Evolutionary conservation across 2,888 invertebrate genomes (phyloP), one percentile per base, ranked within the genome.

Genomic region (Abrostola triplasia): DNA sequence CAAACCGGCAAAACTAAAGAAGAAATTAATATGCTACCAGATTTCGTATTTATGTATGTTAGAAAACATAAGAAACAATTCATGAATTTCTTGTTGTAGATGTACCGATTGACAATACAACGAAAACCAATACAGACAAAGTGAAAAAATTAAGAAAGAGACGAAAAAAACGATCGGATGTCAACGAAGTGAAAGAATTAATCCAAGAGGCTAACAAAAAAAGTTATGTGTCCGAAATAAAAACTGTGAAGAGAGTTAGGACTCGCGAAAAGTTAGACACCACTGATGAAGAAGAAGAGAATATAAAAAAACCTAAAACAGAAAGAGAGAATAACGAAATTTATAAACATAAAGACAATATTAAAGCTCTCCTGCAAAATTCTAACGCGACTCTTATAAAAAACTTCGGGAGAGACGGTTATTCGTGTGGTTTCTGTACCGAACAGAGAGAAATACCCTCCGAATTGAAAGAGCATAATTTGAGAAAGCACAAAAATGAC

Each of bases 381-480:
- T 83, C 87, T 0, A 87, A 86, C 61, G 87, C 87, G 0, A 86
- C 86, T 0, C 69, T 85, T 0, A 68, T 87, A 8, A 80, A 77
- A 57, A 78, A 76, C 0, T 76, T 73, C 11, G 76, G 80, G 70
- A 74, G 79, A 0, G 48, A 49, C 0, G 81, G 81, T 0, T 87
- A 82, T 62, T 67, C 62, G 6, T 87, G 87, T 41, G 72, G 59
- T 9, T 79, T 82, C 58, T 87, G 87, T 52, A 35, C 73, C 0
- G 51, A 73, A 50, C 74, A 77, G 0, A 82, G 55, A 60, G 51
- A 65, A 6, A n/a, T 51, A 0, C 74, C 86, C 0, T 61, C 67
- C 0, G 64, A 80, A 6, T 62, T 87, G 0, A 87, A 87, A 58
- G 12, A 24, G 5, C 87, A 87, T 67, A 84, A 85, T 4, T 48